These are phyloP conservation scores for Caradrina kadenii DNA, from an alignment of 2,888 invertebrate genomes.

Conservation along the genomic window DNA sequence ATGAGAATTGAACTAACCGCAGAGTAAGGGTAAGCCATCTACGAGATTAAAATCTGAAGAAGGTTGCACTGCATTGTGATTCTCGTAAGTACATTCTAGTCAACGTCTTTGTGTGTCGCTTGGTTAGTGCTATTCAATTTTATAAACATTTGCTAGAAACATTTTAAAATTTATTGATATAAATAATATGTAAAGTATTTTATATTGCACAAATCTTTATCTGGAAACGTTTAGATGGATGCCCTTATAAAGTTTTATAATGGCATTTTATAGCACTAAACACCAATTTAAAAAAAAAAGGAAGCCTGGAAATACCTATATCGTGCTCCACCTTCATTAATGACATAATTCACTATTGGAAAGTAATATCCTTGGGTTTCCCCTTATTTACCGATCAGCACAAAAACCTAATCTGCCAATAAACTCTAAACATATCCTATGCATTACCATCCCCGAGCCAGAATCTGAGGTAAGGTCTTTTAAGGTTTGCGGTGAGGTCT, in stretches of 20 bases:
- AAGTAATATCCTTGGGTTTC: conserved; percentile 7
- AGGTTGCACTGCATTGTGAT: conserved; percentile 3
- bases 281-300: not conserved
- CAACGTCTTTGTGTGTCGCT: not conserved
- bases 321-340: too few species aligned
- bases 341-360: conserved; percentile 2
- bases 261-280: not conserved
- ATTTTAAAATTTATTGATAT: too few species aligned
- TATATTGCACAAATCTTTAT: not conserved
- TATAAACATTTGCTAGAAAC: not conserved
- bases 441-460: conserved; percentile 26
- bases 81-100: conserved; percentile 5
- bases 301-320: not conserved
- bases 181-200: too few species aligned
- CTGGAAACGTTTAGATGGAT: too few species aligned
- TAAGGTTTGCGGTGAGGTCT: too few species aligned
- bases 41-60: conserved; percentile 42
- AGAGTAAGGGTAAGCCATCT: conserved; percentile 26
- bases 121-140: not conserved
- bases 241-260: conserved; percentile 1
- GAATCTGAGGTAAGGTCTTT: conserved; percentile 41
- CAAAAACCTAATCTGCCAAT: conserved; percentile 22
- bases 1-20: conserved; percentile 24
- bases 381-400: conserved; percentile 8
- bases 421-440: conserved; percentile 35